Evolutionary conservation across 2,113 vertebrate genomes (phyloP), one percentile per base, ranked within the genome.

Genomic region (Eptesicus fuscus): DNA sequence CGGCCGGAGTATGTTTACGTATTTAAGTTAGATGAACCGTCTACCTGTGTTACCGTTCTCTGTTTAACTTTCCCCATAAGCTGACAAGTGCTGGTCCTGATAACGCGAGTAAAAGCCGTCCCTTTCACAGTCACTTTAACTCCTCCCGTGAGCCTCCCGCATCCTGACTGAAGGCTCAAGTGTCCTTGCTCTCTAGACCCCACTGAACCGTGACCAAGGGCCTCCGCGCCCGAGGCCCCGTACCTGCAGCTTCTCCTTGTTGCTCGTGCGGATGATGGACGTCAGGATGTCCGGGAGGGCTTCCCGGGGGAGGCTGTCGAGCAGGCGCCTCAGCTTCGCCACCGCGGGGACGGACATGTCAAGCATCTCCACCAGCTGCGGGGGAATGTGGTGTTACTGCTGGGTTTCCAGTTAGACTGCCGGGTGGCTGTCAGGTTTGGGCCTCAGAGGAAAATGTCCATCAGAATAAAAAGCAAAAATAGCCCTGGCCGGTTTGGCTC

Each of bases 161-260:
- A 83, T 23, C 4, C 42, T 85, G 74, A 76, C 79, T 22, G 28
- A 92, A 53, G 47, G 12, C 32, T 23, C 83, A 63, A 53, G 71
- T 28, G 51, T 53, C 77, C 12, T 40, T 32, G 16, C 35, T 9
- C 37, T 22, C 44, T 23, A 32, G 61, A 70, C n/a, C 12, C 61
- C n/a, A 77, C 73, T 49, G 47, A 56, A 63, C 51, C 76, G 25
- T 13, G 37, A 83, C 32, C 6, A 12, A n/a, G 76, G 23, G 25
- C 71, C 1, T 0, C 30, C 7, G 16, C 23, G 6, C 59, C 78
- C 25, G 35, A 85, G 59, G 28, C 25, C 12, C 1, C 2, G n/a
- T 97, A 99, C 99, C 99, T 99, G 99, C 7, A 99, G 99, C 86
- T 99, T 99, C 97, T 99, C 99, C 83, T 99, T 99, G 98, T 99